Conservation (phyloP, 37 sponge, comb jelly and placozoan genomes). For the Spongia lamella region DNA sequence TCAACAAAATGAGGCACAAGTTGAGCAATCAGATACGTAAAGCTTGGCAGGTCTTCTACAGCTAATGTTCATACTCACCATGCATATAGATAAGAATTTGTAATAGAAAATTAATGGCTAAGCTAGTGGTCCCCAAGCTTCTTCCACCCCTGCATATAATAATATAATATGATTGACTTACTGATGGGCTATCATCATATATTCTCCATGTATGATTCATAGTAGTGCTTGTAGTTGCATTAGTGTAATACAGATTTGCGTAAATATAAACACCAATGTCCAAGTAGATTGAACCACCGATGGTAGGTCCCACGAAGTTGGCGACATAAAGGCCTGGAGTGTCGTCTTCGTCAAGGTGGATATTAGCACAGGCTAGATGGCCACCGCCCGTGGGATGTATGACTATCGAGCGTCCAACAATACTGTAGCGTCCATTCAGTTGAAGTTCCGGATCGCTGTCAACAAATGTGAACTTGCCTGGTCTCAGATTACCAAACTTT, state of each 20-base stretch:
- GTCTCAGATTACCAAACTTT: conserved; percentile 5
- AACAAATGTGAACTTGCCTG: too few species aligned
- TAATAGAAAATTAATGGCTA: too few species aligned
- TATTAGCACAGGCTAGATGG: conserved; percentile 53
- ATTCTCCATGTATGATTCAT: conserved; percentile 52
- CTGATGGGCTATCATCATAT: too few species aligned
- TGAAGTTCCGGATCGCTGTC: background rate
- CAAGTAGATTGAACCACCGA: conserved; percentile 57
- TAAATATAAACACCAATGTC: conserved; percentile 6
- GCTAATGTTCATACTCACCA: too few species aligned
- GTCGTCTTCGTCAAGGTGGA: conserved; percentile 2
- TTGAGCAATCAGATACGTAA: too few species aligned
- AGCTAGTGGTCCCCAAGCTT: too few species aligned
- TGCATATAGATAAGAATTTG: too few species aligned
- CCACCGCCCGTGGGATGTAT: conserved; percentile 13
- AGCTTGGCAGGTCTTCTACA: too few species aligned
- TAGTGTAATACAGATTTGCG: conserved; percentile 42
- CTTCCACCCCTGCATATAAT: too few species aligned
- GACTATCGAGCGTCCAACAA: conserved; percentile 53
- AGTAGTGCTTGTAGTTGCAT: background rate
- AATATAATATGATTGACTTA: too few species aligned
- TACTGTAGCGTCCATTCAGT: conserved; percentile 27
- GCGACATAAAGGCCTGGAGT: background rate
- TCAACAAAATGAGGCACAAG: too few species aligned
- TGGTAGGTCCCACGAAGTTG: conserved; percentile 35